These are phyloP conservation scores for Aotus griseimembra DNA, from an alignment of 2,797 vertebrate species.

Conservation along the genomic window DNA sequence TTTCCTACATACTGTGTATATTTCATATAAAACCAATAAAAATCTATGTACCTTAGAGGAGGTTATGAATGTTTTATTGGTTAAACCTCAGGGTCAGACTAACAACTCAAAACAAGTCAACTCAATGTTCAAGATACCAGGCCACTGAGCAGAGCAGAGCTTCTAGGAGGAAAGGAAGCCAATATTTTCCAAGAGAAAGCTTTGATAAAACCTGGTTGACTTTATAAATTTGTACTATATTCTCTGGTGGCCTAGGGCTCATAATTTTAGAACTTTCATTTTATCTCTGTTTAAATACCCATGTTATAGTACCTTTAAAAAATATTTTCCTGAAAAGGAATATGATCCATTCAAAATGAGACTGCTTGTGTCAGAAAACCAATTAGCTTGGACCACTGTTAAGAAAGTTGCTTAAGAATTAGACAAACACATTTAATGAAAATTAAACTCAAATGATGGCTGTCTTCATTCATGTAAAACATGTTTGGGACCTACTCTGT, in stretches of 20 bases:
- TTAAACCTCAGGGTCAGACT: constrained; percentile 61
- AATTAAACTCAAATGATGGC: not conserved
- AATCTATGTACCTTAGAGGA: constrained; percentile 73
- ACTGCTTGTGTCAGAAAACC: not conserved
- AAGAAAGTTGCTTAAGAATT: constrained; percentile 51
- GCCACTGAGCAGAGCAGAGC: constrained; percentile 28
- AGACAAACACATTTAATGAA: constrained; percentile 12
- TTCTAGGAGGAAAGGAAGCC: constrained; percentile 36
- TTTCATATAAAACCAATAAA: constrained; percentile 78
- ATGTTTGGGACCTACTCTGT: not conserved
- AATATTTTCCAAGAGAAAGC: constrained; percentile 53
- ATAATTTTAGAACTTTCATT: constrained; percentile 58
- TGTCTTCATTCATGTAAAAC: not conserved
- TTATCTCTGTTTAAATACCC: constrained; percentile 70
- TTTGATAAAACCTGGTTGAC: constrained; percentile 53
- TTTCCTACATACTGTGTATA: constrained; percentile 54
- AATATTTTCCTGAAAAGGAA: not conserved
- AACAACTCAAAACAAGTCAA: constrained; percentile 61
- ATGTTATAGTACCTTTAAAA: constrained; percentile 42
- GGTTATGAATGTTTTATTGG: constrained; percentile 70
- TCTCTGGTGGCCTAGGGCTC: constrained; percentile 48
- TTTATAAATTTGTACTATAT: constrained; percentile 49
- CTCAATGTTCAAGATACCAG: constrained; percentile 43
- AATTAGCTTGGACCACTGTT: not conserved
- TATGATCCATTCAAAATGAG: not conserved